These are phyloP conservation scores for Zalophus californianus DNA, from an alignment of 2,797 vertebrate genomes.

Conservation along the genomic window DNA sequence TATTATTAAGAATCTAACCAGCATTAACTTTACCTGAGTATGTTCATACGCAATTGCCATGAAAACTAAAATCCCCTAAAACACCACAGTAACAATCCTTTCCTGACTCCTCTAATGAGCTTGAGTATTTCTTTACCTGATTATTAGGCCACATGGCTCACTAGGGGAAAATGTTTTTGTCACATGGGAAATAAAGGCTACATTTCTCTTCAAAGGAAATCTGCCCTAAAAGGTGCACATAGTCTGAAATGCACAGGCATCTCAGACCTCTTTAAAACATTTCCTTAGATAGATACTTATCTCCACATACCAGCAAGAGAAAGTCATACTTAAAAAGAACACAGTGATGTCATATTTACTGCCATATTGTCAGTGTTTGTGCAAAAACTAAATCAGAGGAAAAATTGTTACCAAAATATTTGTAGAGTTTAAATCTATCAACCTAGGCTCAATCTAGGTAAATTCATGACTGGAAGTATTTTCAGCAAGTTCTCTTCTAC, in stretches of 20 bases:
- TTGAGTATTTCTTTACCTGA: not conserved
- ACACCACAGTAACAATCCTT: not conserved
- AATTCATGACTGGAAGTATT: not conserved
- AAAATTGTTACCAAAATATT: not conserved
- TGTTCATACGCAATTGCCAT: not conserved
- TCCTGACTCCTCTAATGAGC: not conserved
- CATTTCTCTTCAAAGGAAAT: not conserved
- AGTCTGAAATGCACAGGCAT: not conserved
- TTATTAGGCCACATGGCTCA: not conserved
- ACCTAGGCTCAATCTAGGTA: not conserved
- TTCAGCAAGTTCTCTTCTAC: not conserved
- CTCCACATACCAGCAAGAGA: not conserved
- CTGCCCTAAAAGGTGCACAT: not conserved
- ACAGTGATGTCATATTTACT: not conserved
- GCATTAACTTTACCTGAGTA: not conserved
- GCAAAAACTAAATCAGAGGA: not conserved
- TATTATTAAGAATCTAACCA: not conserved
- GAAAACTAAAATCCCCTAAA: not conserved
- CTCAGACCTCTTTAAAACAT: not conserved
- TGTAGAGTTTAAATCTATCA: not conserved
- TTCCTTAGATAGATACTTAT: not conserved
- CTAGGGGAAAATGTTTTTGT: not conserved
- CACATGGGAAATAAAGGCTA: conserved; percentile 5
- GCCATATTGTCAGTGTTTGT: not conserved
- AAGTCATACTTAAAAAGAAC: not conserved